Percentiles rank a stretch among this genome's conserved stretches.
These are phyloP conservation scores for Notamacropus eugenii DNA, from an alignment of 2,797 vertebrate genomes.

Conservation along the genomic window DNA sequence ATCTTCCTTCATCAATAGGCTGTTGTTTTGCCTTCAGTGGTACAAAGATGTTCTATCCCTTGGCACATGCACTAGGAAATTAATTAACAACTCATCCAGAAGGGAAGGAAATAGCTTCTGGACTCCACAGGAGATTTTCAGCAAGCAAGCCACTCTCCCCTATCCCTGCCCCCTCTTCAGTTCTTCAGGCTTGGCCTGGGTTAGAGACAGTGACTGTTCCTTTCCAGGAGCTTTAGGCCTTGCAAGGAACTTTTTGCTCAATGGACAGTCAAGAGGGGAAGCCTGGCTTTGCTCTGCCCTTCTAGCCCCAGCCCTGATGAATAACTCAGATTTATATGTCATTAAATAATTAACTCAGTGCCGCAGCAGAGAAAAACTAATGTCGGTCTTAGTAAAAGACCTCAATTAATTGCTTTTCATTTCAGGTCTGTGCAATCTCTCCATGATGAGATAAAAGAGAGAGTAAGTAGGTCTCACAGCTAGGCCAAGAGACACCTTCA, in stretches of 20 bases:
- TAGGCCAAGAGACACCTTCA: conserved; percentile 64
- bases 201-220: conserved; percentile 75
- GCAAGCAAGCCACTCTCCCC: conserved; percentile 64
- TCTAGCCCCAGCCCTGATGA: conserved; percentile 70
- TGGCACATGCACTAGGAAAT: neutral
- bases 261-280: conserved; percentile 43
- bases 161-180: conserved; percentile 69
- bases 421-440: conserved; percentile 58
- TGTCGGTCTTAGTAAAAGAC: conserved; percentile 67
- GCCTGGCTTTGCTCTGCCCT: conserved; percentile 49
- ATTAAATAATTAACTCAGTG: conserved; percentile 81
- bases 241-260: neutral
- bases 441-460: conserved; percentile 55
- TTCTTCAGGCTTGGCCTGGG: conserved; percentile 63
- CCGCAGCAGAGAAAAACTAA: conserved; percentile 69
- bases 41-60: neutral
- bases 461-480: conserved; percentile 70
- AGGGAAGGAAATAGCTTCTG: conserved; percentile 47
- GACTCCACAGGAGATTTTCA: conserved; percentile 59
- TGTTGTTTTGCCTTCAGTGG: neutral
- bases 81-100: conserved; percentile 31
- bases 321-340: conserved; percentile 56
- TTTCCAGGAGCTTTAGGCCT: conserved; percentile 72
- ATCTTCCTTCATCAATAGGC: neutral
- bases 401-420: conserved; percentile 73